These are phyloP conservation scores for Sylvia atricapilla DNA, from an alignment of 2,113 vertebrate genomes.

Conservation along the genomic window DNA sequence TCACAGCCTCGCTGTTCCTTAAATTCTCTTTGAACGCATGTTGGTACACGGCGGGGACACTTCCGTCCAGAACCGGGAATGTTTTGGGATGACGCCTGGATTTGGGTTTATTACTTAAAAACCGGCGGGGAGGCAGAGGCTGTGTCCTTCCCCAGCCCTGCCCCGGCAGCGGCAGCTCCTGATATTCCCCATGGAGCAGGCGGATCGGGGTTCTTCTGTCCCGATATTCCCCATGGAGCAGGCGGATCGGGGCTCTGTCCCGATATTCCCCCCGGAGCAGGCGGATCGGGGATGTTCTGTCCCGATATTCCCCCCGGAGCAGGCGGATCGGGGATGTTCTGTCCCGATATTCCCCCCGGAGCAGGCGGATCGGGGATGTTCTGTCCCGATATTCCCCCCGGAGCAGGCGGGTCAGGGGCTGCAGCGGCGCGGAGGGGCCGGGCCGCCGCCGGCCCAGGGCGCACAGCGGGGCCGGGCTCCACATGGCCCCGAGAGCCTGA, in stretches of 20 bases:
- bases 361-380: not conserved
- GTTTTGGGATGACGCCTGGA: not conserved
- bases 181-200: not conserved
- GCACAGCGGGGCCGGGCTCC: not conserved
- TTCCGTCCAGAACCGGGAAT: constrained; percentile 72
- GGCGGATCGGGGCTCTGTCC: not conserved
- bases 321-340: not conserved
- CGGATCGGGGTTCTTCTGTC: fast-evolving
- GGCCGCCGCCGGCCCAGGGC: not conserved
- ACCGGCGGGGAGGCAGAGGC: fast-evolving
- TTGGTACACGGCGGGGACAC: constrained; percentile 51
- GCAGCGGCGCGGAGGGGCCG: not conserved
- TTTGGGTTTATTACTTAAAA: not conserved
- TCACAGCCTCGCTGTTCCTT: constrained; percentile 71
- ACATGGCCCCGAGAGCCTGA: not conserved
- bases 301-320: not conserved
- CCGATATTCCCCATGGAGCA: not conserved
- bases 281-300: not conserved
- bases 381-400: not conserved
- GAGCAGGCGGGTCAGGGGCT: not conserved
- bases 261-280: not conserved
- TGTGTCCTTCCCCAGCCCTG: not conserved
- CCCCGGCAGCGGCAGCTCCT: not conserved
- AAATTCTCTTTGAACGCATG: constrained; percentile 76
- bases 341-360: not conserved